Evolutionary conservation across 1,140 invertebrate species (phyloP).

Genomic region (Cecropterus lyciades): DNA sequence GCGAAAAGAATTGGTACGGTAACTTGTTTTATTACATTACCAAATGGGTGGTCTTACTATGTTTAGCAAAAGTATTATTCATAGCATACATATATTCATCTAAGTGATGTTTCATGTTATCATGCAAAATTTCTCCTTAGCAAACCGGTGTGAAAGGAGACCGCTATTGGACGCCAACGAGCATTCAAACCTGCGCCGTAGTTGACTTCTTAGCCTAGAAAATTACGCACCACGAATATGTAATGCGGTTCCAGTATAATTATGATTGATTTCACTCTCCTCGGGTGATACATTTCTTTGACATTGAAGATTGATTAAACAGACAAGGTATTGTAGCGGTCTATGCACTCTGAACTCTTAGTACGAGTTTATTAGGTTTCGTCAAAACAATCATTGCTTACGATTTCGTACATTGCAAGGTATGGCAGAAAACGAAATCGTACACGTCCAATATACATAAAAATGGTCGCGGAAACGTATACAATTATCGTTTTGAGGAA

Average conservation of each 20-base stretch:
- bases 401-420: too few species aligned
- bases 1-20: too few species aligned
- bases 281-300: conserved; percentile 26
- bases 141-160: conserved; percentile 46
- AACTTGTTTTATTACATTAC: too few species aligned
- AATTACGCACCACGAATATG: conserved; percentile 39
- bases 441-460: too few species aligned
- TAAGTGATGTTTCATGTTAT: conserved; percentile 27
- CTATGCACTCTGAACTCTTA: too few species aligned
- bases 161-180: conserved; percentile 31
- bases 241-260: conserved; percentile 36
- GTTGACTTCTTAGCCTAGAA: conserved; percentile 37
- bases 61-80: background rate
- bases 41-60: too few species aligned
- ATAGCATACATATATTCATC: conserved; percentile 13
- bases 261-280: conserved; percentile 42
- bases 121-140: conserved; percentile 40
- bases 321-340: conserved; percentile 9
- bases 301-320: conserved; percentile 5
- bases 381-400: too few species aligned
- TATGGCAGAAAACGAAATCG: too few species aligned
- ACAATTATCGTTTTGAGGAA: too few species aligned
- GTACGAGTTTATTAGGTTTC: too few species aligned
- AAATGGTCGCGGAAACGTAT: too few species aligned
- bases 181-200: conserved; percentile 35